Evolutionary conservation across 2,797 vertebrate species (phyloP), one percentile per base, ranked within the genome.

Genomic region (Poecilia gillii): DNA sequence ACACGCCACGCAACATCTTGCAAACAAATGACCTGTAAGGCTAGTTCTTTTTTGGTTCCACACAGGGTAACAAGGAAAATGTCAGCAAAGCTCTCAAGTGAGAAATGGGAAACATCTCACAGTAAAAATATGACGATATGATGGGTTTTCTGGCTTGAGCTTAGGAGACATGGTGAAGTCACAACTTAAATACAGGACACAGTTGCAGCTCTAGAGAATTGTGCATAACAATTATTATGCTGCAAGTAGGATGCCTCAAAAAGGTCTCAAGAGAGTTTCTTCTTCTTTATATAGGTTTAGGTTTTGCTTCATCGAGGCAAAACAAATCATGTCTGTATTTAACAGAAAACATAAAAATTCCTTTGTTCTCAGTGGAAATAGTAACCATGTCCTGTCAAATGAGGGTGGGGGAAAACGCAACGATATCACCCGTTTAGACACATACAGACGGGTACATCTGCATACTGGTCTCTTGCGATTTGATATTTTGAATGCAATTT

Each of bases 291-390:
- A 93, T 78, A 83, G 87, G 83, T 51, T 89, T 85, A 90, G 59
- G 81, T 81, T 76, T 91, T 91, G 81, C 92, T 92, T 94, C 85
- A 91, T 76, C 55, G 78, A 90, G 89, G 91, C 91, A 90, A 91
- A 64, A 87, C 2, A 77, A 87, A 76, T 88, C 88, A 84, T 90
- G 84, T 81, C 93, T 91, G 92, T 87, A 89, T 92, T 93, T 93
- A 89, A 92, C 87, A 84, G 87, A 53, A 87, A 87, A 88, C 88
- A 87, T 93, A 92, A 94, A 93, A 86, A 94, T 94, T 93, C 89
- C 88, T 91, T 80, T 68, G 79, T 55, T 66, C 75, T 83, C 79
- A 76, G 89, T 86, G 84, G 41, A 82, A 89, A 89, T 79, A 72
- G 86, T 73, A 77, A 89, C 84, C 66, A 75, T 77, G 62, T 9